Percentiles rank a stretch among this genome's conserved stretches.
phyloP scores from a whole-genome alignment of 2,113 vertebrate genomes.

The Ictidomys tridecemlineatus region DNA sequence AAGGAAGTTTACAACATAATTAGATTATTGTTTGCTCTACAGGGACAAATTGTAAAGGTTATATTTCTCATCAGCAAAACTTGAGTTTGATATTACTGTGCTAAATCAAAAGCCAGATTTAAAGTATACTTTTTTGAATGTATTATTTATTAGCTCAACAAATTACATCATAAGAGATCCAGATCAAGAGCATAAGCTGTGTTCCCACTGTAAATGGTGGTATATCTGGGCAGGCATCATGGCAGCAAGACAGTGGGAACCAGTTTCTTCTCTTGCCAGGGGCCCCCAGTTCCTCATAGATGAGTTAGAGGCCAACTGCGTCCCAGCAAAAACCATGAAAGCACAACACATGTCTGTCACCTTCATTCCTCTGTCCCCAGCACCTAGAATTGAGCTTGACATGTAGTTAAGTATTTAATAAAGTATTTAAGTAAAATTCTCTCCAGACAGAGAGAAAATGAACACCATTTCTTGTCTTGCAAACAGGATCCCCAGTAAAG shows the following conservation, averaged over 20 bases:
- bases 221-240: not conserved
- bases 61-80: not conserved
- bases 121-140: not conserved
- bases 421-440: not conserved
- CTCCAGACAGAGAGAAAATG: not conserved
- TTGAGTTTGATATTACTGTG: not conserved
- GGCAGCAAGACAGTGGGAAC: fast-evolving
- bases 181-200: not conserved
- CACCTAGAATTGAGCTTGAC: not conserved
- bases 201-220: not conserved
- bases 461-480: not conserved
- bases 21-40: slow-evolving; percentile 1
- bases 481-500: not conserved
- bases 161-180: not conserved
- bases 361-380: not conserved
- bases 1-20: not conserved
- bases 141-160: not conserved
- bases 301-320: not conserved
- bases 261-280: not conserved
- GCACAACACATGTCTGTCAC: not conserved
- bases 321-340: not conserved
- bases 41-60: slow-evolving; percentile 19
- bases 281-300: not conserved
- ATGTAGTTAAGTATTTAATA: not conserved
- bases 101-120: slow-evolving; percentile 23